A percentile compares a stretch with the other conserved stretches of the same genome.
Conservation (phyloP, 1,140 invertebrate species). For the Neodiprion pinetum region DNA sequence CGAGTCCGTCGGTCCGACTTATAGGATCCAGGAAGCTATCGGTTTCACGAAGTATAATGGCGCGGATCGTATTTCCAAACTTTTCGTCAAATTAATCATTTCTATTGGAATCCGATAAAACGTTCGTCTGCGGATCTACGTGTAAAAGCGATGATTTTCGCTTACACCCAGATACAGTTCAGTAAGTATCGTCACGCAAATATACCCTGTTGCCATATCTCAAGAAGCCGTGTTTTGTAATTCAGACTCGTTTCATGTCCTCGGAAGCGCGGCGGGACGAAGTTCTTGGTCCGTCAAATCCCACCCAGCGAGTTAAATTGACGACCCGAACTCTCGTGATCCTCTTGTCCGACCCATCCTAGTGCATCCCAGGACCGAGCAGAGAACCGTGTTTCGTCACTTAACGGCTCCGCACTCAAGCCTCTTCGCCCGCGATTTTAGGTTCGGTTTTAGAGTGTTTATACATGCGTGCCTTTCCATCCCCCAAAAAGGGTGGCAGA, state of each 20-base stretch:
- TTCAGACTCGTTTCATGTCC: background rate
- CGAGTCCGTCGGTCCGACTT: no score
- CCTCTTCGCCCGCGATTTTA: background rate
- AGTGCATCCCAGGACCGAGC: background rate
- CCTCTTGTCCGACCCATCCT: background rate
- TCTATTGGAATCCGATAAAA: no score
- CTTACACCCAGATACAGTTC: background rate
- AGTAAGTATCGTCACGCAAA: background rate
- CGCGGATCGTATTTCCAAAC: no score
- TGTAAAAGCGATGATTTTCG: background rate
- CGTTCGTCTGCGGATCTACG: no score
- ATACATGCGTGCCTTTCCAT: background rate
- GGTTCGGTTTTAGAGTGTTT: background rate
- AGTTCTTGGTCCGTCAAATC: background rate
- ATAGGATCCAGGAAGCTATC: no score
- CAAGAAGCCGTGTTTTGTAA: no score
- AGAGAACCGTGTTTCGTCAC: slow-evolving; percentile 1
- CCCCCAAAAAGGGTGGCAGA: no score
- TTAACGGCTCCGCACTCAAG: background rate
- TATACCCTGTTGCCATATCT: no score
- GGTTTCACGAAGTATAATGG: no score
- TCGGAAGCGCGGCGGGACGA: background rate
- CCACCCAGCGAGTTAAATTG: background rate
- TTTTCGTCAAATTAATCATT: no score
- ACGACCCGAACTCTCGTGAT: background rate